Percentiles rank a stretch among this genome's conserved stretches.
phyloP scores from a whole-genome alignment of 2,113 vertebrate genomes.

The Serinus canaria region DNA sequence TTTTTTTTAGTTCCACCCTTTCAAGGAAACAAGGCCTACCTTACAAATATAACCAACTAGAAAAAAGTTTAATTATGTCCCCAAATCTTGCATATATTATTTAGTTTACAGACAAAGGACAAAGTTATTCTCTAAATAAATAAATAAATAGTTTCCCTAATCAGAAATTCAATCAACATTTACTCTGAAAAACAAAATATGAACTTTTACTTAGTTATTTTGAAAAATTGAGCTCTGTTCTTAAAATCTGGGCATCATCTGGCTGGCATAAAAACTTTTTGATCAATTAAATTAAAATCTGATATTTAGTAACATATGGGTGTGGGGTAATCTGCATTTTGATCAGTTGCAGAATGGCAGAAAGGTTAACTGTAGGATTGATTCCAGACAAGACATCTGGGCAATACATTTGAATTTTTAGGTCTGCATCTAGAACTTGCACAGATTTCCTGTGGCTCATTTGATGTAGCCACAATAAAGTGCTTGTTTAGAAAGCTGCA shows the following conservation, averaged over 20 bases:
- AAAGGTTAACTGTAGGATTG: not conserved
- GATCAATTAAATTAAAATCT: not conserved
- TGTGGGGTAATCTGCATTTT: not conserved
- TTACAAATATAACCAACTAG: not conserved
- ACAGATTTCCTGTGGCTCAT: not conserved
- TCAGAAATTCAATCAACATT: not conserved
- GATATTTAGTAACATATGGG: not conserved
- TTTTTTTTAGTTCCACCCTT: not conserved
- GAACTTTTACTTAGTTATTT: not conserved
- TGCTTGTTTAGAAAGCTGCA: not conserved
- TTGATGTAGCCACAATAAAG: not conserved
- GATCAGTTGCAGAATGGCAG: not conserved
- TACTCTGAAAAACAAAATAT: not conserved
- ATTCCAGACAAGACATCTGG: not conserved
- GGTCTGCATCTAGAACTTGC: not conserved
- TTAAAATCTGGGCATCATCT: not conserved
- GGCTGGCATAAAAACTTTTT: not conserved
- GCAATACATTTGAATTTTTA: not conserved
- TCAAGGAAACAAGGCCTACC: not conserved
- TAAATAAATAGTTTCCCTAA: not conserved
- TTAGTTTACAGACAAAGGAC: not conserved
- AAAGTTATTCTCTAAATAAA: not conserved
- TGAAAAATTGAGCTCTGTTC: not conserved
- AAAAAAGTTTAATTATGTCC: not conserved
- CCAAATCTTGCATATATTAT: not conserved